Evolutionary conservation across 2,113 vertebrate species (phyloP).

Genomic region (Trochalopteron elliotii): DNA sequence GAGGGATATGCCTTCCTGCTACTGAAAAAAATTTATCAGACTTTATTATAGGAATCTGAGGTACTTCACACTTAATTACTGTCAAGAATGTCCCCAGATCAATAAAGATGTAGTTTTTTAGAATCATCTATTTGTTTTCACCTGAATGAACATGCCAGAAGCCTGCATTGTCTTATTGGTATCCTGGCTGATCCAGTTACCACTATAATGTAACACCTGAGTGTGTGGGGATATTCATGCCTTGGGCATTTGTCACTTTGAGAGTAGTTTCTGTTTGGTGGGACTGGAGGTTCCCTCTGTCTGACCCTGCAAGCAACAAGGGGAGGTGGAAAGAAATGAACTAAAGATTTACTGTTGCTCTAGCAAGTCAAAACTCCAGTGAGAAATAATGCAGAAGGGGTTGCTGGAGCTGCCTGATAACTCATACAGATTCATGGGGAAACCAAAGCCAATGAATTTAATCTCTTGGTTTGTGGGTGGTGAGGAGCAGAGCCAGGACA

Average conservation of each 20-base stretch:
- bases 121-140: neutral
- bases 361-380: neutral
- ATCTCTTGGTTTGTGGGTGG: slow-evolving; percentile 21
- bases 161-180: neutral
- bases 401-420: slow-evolving; percentile 22
- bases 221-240: neutral
- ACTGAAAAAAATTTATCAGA: neutral
- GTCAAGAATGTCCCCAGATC: neutral
- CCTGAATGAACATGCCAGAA: neutral
- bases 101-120: neutral
- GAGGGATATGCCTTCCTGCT: neutral
- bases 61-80: slow-evolving; percentile 9
- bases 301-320: neutral
- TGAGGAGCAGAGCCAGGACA: slow-evolving; percentile 9
- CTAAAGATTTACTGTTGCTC: slow-evolving; percentile 18
- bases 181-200: neutral
- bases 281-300: neutral
- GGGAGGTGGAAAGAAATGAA: slow-evolving; percentile 16
- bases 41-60: neutral
- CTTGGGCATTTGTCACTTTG: slow-evolving; percentile 11
- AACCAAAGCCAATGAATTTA: neutral
- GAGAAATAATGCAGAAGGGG: slow-evolving; percentile 18
- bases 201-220: neutral
- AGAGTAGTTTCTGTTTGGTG: neutral
- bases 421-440: slow-evolving; percentile 36